Percentiles rank a stretch among this genome's conserved stretches.
Evolutionary conservation across 1,140 invertebrate species (phyloP).

Genomic region (Drosophila chauvacae): DNA sequence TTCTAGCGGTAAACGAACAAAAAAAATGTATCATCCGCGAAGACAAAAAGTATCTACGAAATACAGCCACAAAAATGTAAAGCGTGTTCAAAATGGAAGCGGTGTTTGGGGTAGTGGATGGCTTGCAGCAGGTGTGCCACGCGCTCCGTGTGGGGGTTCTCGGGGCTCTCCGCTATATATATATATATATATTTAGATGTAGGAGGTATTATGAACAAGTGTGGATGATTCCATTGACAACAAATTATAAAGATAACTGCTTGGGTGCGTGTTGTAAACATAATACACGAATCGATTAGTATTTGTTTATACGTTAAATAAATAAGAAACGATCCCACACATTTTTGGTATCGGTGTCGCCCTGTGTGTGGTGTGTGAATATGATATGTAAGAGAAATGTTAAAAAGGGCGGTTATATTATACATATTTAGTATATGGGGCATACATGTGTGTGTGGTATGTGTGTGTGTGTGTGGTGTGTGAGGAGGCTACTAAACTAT

Average conservation of each 20-base stretch:
- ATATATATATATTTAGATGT: conserved; percentile 11
- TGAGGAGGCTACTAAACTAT: conserved; percentile 41
- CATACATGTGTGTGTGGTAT: conserved; percentile 23
- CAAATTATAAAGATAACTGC: conserved; percentile 52
- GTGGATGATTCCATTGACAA: conserved; percentile 40
- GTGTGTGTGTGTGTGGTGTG: neutral
- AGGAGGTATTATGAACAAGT: conserved; percentile 4
- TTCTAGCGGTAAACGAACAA: conserved; percentile 42
- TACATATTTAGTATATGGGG: conserved; percentile 35
- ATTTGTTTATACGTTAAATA: conserved; percentile 62
- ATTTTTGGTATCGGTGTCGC: conserved; percentile 25
- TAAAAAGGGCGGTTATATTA: conserved; percentile 39
- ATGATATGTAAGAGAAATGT: conserved; percentile 39
- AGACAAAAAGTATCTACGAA: conserved; percentile 45
- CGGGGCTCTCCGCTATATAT: conserved; percentile 14
- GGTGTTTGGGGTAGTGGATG: conserved; percentile 6
- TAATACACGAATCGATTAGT: conserved; percentile 84
- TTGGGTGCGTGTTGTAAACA: conserved; percentile 62
- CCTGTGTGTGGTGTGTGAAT: conserved; percentile 21
- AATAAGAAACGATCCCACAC: conserved; percentile 39
- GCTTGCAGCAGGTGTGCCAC: neutral
- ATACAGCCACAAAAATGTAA: conserved; percentile 52
- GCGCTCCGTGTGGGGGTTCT: conserved; percentile 11
- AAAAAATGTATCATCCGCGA: conserved; percentile 14
- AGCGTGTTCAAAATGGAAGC: conserved; percentile 47